Evolutionary conservation across 2,888 invertebrate species (phyloP), one percentile per base, ranked within the genome.

Genomic region (Microplitis manilae): DNA sequence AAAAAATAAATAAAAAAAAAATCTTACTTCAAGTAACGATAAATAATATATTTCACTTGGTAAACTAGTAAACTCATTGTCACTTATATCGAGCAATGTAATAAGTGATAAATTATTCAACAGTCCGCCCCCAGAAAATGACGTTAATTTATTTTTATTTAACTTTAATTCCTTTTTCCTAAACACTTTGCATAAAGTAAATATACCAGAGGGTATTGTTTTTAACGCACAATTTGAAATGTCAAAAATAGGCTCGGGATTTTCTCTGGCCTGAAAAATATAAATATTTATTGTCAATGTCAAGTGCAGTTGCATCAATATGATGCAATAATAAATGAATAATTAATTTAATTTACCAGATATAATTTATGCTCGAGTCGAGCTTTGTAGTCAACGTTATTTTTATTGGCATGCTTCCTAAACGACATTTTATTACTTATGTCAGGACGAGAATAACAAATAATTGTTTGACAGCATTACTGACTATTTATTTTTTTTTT

Each of bases 171-270:
- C 90, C 86, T 95, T 94, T 90, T 96, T 97, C 82, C 96, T 92
- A 86, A 95, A 94, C 65, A 96, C 96, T 90, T 94, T 94, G 89
- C 96, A 96, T 77, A 96, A 90, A 40, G 95, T 94, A 90, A 93
- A 96, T 75, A 96, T 94, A 79, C 96, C 95, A 78, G 94, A 91
- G 61, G 96, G 96, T 74, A 96, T 93, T 85, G 91, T 92, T 83
- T 92, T 92, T 77, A 96, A 90, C 86, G 94, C 93, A 90, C 96
- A 96, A 81, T 94, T 94, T 5, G 96, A 94, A 79, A 96, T 89
- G 90, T 96, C 96, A 90, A 95, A 96, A 79, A 93, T 92, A 75
- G 94, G 93, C 88, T 96, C 96, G 41, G 96, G 96, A 81, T 94
- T 94, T 90, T 96, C 96, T 84, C 93, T 91, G 59, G 94, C 94